Evolutionary conservation across 1,140 invertebrate species (phyloP).

Genomic region (Scaptomyza montana): DNA sequence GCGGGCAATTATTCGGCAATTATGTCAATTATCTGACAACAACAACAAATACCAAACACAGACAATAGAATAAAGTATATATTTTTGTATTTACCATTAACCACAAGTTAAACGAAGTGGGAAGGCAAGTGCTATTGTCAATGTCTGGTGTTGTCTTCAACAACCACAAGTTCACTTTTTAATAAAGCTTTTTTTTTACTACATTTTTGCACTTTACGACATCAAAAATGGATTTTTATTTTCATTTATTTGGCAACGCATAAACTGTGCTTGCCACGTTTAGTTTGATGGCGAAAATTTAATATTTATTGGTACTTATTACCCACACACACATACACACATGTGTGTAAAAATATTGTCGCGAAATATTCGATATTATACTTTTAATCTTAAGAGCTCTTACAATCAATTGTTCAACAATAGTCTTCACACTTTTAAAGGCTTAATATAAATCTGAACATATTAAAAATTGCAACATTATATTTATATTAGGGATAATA

Average conservation of each 20-base stretch:
- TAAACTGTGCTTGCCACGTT: conserved; percentile 2
- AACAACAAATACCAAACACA: conserved; percentile 8
- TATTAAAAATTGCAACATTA: no score
- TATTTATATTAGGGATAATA: no score
- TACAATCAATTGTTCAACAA: not conserved
- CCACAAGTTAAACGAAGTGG: not conserved
- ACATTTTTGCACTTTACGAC: conserved; percentile 23
- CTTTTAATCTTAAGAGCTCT: not conserved
- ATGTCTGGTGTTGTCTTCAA: not conserved
- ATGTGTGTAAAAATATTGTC: not conserved
- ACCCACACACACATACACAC: not conserved
- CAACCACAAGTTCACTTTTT: not conserved
- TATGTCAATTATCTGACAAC: conserved; percentile 42
- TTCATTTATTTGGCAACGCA: conserved; percentile 31
- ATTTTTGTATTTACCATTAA: not conserved
- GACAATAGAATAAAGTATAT: not conserved
- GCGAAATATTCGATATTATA: not conserved
- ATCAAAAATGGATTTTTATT: conserved; percentile 1
- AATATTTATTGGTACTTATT: conserved; percentile 15
- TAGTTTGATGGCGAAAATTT: conserved; percentile 20
- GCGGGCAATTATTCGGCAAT: not conserved
- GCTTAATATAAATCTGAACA: no score
- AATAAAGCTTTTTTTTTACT: not conserved
- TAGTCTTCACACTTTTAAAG: not conserved
- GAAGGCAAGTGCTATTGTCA: no score